These are phyloP conservation scores for Lucifuga dentata DNA, from an alignment of 2,113 vertebrate species.

Conservation along the genomic window DNA sequence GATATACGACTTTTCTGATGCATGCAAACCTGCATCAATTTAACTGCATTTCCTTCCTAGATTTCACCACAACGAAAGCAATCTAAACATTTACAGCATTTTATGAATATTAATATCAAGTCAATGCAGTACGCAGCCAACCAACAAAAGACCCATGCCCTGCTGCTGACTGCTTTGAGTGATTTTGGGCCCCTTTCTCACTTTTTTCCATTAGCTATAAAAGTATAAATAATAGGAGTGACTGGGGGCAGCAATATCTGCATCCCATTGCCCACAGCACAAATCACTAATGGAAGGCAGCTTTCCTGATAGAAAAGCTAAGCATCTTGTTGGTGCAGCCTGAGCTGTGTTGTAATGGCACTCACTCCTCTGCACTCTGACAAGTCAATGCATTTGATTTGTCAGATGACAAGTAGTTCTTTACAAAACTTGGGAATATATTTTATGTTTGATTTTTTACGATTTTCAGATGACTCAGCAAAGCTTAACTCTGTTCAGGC, in stretches of 20 bases:
- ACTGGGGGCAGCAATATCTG: conserved; percentile 35
- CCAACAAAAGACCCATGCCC: background rate
- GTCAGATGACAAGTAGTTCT: conserved; percentile 52
- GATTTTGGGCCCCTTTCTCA: conserved; percentile 15
- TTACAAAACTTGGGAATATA: conserved; percentile 21
- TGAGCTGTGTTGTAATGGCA: conserved; percentile 51
- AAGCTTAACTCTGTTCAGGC: no score
- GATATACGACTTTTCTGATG: no score
- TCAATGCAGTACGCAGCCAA: no score
- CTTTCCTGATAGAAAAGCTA: conserved; percentile 41
- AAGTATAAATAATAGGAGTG: conserved; percentile 48
- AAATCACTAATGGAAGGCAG: conserved; percentile 40
- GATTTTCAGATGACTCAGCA: no score
- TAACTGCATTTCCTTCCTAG: no score
- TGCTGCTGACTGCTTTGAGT: conserved; percentile 30
- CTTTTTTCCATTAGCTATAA: conserved; percentile 50
- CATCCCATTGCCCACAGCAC: conserved; percentile 43
- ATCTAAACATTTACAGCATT: no score
- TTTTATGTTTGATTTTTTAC: no score
- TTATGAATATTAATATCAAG: no score
- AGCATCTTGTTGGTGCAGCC: conserved; percentile 49
- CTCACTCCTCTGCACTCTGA: conserved; percentile 59
- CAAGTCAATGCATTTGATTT: conserved; percentile 68
- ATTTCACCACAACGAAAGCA: no score
- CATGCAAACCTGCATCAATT: no score